Evolutionary conservation across 2,797 vertebrate genomes (phyloP).

Genomic region (Allobates femoralis): DNA sequence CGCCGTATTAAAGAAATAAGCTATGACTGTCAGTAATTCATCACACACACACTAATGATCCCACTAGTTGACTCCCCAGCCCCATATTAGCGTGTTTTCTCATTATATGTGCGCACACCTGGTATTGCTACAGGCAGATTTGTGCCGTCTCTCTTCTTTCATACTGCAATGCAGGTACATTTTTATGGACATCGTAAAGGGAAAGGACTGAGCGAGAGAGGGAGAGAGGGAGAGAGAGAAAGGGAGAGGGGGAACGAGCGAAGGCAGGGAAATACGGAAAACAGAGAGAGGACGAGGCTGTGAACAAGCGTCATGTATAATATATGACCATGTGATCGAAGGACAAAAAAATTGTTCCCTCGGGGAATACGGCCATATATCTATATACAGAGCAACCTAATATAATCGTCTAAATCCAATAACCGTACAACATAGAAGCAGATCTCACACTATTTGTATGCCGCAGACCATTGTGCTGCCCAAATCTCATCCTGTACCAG

Average conservation of each 20-base stretch:
- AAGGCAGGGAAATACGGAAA: conserved; percentile 23
- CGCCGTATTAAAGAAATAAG: background rate
- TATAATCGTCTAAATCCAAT: conserved; percentile 34
- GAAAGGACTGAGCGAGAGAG: conserved; percentile 51
- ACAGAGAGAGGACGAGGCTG: conserved; percentile 24
- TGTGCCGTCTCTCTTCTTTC: conserved; percentile 37
- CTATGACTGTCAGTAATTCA: conserved; percentile 13
- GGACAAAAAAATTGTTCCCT: conserved; percentile 48
- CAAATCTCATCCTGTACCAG: background rate
- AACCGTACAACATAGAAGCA: conserved; percentile 14
- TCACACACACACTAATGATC: conserved; percentile 3
- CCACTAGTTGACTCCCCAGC: conserved; percentile 21
- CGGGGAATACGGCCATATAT: conserved; percentile 35
- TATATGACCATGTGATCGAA: conserved; percentile 54
- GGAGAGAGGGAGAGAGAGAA: no score
- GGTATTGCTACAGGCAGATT: conserved; percentile 47
- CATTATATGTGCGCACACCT: conserved; percentile 31
- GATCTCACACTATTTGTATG: conserved; percentile 31
- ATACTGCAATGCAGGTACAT: conserved; percentile 63
- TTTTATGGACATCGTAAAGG: conserved; percentile 63
- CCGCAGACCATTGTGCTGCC: background rate
- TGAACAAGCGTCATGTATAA: conserved; percentile 42
- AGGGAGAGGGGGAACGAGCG: conserved; percentile 28
- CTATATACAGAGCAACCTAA: conserved; percentile 36
- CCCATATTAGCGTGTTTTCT: background rate